phyloP scores from a whole-genome alignment of 2,888 invertebrate species.

The Ichneumoninae sp. region DNA sequence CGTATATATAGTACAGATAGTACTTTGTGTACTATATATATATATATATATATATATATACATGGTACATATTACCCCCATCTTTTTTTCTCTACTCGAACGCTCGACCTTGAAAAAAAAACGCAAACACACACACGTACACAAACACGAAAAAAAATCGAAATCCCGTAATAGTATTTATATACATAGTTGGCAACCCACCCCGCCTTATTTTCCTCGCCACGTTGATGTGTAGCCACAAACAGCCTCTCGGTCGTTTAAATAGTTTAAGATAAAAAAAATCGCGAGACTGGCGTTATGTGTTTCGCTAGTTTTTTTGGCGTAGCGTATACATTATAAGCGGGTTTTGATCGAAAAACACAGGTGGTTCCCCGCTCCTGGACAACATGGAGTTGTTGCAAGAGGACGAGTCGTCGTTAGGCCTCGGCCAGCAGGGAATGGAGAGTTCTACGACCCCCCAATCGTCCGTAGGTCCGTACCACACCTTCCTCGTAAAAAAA shows the following conservation, averaged over 20 bases:
- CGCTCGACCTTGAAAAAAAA: slow-evolving; percentile 22
- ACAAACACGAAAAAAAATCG: slow-evolving; percentile 9
- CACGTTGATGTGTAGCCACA: slow-evolving; percentile 37
- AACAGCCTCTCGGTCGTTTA: slow-evolving; percentile 13
- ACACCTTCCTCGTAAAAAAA: slow-evolving; percentile 74
- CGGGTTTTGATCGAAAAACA: slow-evolving; percentile 72
- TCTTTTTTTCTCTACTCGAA: slow-evolving; percentile 21
- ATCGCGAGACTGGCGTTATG: not conserved
- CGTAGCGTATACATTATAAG: slow-evolving; percentile 33
- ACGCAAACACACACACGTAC: slow-evolving; percentile 18
- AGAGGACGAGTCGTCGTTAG: slow-evolving; percentile 83
- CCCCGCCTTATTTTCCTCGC: not conserved
- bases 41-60: too few relatives aligned
- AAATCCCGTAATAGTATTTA: slow-evolving; percentile 13
- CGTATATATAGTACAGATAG: not conserved
- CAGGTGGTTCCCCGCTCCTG: slow-evolving; percentile 84
- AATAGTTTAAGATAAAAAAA: slow-evolving; percentile 30
- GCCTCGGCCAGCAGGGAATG: slow-evolving; percentile 83
- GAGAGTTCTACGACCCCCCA: slow-evolving; percentile 82
- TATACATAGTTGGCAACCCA: slow-evolving; percentile 23
- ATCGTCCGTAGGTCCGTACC: slow-evolving; percentile 84
- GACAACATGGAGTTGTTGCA: slow-evolving; percentile 84
- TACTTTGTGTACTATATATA: too few relatives aligned
- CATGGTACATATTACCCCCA: not conserved
- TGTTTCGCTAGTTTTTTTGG: slow-evolving; percentile 12